Evolutionary conservation across 2,113 vertebrate species (phyloP).

Genomic region (Hemiscyllium ocellatum): DNA sequence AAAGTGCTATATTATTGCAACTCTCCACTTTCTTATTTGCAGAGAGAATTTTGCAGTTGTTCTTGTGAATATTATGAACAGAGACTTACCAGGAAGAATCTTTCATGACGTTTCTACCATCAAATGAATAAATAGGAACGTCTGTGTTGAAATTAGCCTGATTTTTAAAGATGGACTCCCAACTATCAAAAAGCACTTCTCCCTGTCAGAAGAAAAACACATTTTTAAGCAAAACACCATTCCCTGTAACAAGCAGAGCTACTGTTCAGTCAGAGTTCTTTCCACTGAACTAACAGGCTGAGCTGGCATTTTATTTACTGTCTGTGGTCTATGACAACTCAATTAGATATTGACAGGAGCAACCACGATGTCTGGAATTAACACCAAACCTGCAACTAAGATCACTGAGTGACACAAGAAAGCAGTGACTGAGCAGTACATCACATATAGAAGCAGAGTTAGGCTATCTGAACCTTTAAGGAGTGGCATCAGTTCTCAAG

Average conservation of each 20-base stretch:
- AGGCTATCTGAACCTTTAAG: not conserved
- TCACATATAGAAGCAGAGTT: not conserved
- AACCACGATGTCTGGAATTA: not conserved
- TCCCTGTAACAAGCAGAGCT: not conserved
- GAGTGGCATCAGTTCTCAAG: not conserved
- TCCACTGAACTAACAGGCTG: not conserved
- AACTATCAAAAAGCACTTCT: conserved; percentile 80
- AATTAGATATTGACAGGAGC: not conserved
- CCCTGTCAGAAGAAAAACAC: conserved; percentile 61
- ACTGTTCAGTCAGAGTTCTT: not conserved
- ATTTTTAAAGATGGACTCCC: conserved; percentile 78
- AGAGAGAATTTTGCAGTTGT: conserved; percentile 23
- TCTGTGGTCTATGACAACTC: not conserved
- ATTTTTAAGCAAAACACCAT: not conserved
- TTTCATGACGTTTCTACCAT: conserved; percentile 80
- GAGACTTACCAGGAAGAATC: conserved; percentile 81
- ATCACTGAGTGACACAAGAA: not conserved
- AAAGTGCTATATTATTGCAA: not conserved
- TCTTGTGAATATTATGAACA: not conserved
- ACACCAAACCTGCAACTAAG: not conserved
- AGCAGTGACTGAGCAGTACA: not conserved
- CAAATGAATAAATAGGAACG: conserved; percentile 88
- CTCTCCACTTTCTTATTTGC: not conserved
- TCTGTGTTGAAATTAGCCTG: conserved; percentile 60
- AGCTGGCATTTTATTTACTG: not conserved